Percentiles rank a stretch among this genome's conserved stretches.
phyloP scores from a whole-genome alignment of 2,113 vertebrate species.

The Apeltes quadracus region DNA sequence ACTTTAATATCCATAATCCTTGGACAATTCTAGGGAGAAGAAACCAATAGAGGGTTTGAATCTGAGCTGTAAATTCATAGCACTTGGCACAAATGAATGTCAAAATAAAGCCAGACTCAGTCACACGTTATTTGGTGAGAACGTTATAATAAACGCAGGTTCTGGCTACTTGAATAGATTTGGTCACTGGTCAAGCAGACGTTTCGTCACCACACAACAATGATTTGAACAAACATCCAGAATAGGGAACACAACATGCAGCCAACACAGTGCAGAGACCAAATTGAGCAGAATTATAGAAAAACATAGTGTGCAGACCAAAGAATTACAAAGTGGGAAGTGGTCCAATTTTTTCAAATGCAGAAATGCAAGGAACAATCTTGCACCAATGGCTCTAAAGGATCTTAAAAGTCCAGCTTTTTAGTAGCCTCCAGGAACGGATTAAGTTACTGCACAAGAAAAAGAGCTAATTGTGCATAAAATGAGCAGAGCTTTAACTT shows the following conservation, averaged over 20 bases:
- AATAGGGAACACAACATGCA: neutral
- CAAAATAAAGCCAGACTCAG: too few relatives aligned
- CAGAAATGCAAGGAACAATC: neutral
- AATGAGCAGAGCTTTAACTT: neutral
- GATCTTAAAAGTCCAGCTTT: neutral
- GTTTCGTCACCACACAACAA: too few relatives aligned
- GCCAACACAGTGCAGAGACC: too few relatives aligned
- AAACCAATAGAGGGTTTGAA: neutral
- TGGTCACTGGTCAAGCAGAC: too few relatives aligned
- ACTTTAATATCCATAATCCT: neutral
- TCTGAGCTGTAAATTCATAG: neutral
- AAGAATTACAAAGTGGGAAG: neutral
- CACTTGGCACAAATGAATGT: neutral
- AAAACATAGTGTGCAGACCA: neutral
- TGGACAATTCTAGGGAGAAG: neutral
- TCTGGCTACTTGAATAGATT: neutral
- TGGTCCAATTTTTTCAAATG: neutral
- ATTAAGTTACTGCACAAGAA: too few relatives aligned
- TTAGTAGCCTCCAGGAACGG: neutral
- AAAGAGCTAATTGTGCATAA: neutral
- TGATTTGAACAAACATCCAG: neutral
- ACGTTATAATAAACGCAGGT: too few relatives aligned
- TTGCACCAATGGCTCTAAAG: neutral
- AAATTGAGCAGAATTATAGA: neutral
- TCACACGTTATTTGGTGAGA: too few relatives aligned